These are phyloP conservation scores for Megalurothrips usitatus DNA, from an alignment of 2,888 invertebrate species.

Conservation along the genomic window DNA sequence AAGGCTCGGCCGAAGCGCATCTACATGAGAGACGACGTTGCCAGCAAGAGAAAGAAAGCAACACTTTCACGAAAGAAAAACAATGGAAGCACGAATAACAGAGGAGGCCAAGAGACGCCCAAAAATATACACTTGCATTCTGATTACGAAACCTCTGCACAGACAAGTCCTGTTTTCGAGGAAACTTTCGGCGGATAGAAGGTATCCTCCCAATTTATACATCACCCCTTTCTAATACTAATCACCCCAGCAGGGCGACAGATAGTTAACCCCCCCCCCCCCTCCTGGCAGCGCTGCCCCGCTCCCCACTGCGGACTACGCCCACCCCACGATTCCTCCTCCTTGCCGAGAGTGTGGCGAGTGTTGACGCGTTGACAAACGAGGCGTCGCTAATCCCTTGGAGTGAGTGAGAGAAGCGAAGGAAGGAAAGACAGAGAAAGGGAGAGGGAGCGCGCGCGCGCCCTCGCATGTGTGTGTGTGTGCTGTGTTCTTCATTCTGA, in stretches of 20 bases:
- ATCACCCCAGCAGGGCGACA: too few species aligned
- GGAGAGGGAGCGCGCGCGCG: neutral
- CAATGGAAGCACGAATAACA: neutral
- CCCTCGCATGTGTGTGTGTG: neutral
- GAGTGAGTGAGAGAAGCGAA: neutral
- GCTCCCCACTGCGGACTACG: neutral
- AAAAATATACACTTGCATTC: too few species aligned
- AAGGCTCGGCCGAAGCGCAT: neutral
- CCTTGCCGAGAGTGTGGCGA: neutral
- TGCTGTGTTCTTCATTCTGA: neutral
- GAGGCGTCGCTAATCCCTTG: conserved; percentile 20
- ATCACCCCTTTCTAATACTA: too few species aligned
- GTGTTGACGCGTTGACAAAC: conserved; percentile 26
- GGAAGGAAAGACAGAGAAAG: neutral
- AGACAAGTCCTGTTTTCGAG: too few species aligned
- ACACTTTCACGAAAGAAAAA: neutral
- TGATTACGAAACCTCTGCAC: too few species aligned
- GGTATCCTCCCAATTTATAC: too few species aligned
- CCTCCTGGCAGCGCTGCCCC: neutral
- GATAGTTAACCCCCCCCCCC: neutral
- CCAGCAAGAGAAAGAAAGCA: neutral
- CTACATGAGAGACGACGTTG: neutral
- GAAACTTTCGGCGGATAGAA: too few species aligned
- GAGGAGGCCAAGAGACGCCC: too few species aligned
- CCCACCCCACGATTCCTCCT: neutral